Evolutionary conservation across 2,797 vertebrate genomes (phyloP), one percentile per base, ranked within the genome.

Genomic region (Valencia hispanica): DNA sequence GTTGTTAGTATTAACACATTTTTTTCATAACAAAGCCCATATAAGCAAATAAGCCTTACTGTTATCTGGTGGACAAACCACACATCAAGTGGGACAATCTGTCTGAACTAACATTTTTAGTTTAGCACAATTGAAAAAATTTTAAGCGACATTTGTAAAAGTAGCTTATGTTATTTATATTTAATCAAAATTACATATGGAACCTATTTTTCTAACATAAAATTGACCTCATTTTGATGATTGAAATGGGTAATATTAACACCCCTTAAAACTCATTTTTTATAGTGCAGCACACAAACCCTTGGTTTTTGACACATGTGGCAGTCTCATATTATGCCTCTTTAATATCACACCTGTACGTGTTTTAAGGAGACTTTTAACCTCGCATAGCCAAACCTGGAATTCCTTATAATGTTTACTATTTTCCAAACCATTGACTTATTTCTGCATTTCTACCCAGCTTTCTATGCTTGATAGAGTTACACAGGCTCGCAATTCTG

Each of bases 401-500:
- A 41, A 66, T 66, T 45, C 3, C 41, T 45, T 45, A 68, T 45
- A 25, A n/a, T n/a, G 41, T 68, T 43, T 43, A 43, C 41, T n/a
- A n/a, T 41, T 68, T 41, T 68, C 65, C 39, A 68, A 68, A 27
- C 39, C 11, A 43, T 10, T 86, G 86, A 87, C 84, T 84, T 78
- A 85, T 81, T 80, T 81, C 43, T 80, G 69, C 79, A 73, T 8
- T 71, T 71, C 77, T 70, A 27, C 70, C 55, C 70, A 65, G 68
- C 34, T 43, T 70, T 83, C 59, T 66, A 36, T 43, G 83, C 78
- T 47, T 59, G 89, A 83, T 88, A 79, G 88, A 93, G 72, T 92
- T 92, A 90, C 89, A 91, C 53, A 68, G 76, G 75, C 86, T 79
- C 50, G 45, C 86, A 84, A 87, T 79, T 87, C 79, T 84, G 12